A percentile compares a stretch with the other conserved stretches of the same genome.
phyloP scores from a whole-genome alignment of 2,113 vertebrate species.

The Cololabis saira region DNA sequence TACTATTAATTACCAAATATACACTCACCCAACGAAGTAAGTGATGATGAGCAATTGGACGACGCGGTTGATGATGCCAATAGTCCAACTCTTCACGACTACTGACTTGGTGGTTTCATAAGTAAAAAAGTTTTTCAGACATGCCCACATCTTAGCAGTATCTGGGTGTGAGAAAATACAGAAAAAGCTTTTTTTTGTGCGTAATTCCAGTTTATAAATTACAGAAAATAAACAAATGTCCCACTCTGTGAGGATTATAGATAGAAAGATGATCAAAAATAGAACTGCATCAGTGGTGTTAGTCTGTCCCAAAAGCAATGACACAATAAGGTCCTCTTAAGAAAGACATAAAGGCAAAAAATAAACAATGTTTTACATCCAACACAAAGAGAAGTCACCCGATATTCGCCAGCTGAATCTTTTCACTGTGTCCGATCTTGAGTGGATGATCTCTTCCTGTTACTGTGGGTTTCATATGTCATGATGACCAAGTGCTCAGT shows the following conservation, averaged over 20 bases:
- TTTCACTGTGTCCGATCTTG: background rate
- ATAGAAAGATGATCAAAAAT: background rate
- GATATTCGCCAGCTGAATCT: too few species aligned
- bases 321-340: background rate
- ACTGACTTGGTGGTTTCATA: slow-evolving; percentile 96
- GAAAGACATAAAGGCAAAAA: background rate
- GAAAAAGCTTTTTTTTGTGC: background rate
- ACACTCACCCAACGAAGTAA: slow-evolving; percentile 87
- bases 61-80: slow-evolving; percentile 90
- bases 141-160: slow-evolving; percentile 81
- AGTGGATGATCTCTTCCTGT: slow-evolving; percentile 4
- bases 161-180: background rate
- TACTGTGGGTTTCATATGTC: background rate
- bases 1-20: background rate
- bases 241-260: background rate
- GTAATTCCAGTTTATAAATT: background rate
- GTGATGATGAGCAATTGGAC: slow-evolving; percentile 94
- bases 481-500: background rate
- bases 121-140: slow-evolving; percentile 88
- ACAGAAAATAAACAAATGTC: background rate
- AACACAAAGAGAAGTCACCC: too few species aligned
- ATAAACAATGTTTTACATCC: background rate
- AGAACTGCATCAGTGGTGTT: background rate
- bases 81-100: slow-evolving; percentile 96
- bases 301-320: background rate